A percentile compares a stretch with the other conserved stretches of the same genome.
Evolutionary conservation across 2,113 vertebrate genomes (phyloP).

Genomic region (Micronycteris hirsuta): DNA sequence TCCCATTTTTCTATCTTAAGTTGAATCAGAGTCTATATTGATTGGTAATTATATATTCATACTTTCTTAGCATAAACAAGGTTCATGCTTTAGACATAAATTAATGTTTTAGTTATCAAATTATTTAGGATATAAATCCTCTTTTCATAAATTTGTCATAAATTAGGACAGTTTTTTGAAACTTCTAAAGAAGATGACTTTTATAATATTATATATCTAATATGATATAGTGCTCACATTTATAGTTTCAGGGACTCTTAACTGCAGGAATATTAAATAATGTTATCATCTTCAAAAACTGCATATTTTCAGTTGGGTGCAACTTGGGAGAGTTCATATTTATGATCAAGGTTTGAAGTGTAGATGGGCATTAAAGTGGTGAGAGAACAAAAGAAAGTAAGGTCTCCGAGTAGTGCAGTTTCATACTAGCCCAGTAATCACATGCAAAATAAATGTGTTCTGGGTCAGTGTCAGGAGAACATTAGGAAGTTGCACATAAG

Average conservation of each 20-base stretch:
- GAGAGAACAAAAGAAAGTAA: constrained; percentile 52
- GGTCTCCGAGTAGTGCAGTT: constrained; percentile 54
- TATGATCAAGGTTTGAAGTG: constrained; percentile 67
- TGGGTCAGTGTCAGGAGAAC: constrained; percentile 64
- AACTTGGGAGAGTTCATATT: constrained; percentile 73
- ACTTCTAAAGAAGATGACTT: constrained; percentile 40
- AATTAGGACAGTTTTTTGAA: constrained; percentile 58
- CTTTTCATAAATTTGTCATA: constrained; percentile 38
- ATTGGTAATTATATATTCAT: constrained; percentile 26
- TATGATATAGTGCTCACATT: constrained; percentile 28
- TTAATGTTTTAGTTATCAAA: background rate
- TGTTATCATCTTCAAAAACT: constrained; percentile 62
- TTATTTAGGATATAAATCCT: background rate
- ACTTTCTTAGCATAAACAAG: background rate
- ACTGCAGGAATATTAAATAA: constrained; percentile 70
- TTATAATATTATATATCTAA: constrained; percentile 47
- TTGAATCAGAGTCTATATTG: background rate
- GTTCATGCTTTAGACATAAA: constrained; percentile 33
- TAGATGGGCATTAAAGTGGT: constrained; percentile 69
- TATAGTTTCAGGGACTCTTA: constrained; percentile 65
- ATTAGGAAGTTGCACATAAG: constrained; percentile 1
- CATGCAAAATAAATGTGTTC: constrained; percentile 56
- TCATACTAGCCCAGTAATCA: constrained; percentile 57
- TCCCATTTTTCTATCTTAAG: background rate
- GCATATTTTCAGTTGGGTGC: constrained; percentile 65